These are phyloP conservation scores for Lathamus discolor DNA, from an alignment of 2,113 vertebrate genomes.

Conservation along the genomic window DNA sequence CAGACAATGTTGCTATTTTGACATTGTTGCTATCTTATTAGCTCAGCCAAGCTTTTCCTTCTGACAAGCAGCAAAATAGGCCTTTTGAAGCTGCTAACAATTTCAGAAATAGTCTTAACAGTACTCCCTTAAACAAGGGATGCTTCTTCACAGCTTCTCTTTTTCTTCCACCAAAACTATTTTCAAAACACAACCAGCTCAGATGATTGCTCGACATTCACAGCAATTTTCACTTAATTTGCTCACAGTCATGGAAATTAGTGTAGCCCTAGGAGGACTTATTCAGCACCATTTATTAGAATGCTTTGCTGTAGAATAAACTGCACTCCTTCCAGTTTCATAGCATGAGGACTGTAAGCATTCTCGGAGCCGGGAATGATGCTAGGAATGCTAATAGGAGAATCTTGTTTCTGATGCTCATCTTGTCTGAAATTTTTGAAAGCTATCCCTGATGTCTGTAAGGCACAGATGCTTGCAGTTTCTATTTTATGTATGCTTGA, in stretches of 20 bases:
- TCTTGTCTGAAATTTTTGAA: slow-evolving; percentile 30
- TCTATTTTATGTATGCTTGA: background rate
- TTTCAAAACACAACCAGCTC: slow-evolving; percentile 27
- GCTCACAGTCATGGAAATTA: background rate
- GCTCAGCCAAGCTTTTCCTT: background rate
- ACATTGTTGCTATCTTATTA: background rate
- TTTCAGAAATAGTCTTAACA: background rate
- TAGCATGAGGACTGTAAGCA: background rate
- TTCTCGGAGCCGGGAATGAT: background rate
- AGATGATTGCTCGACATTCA: slow-evolving; percentile 1
- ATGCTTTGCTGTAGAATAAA: background rate
- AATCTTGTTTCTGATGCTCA: slow-evolving; percentile 5
- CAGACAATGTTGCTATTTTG: background rate
- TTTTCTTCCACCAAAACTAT: slow-evolving; percentile 1
- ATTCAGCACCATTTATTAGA: slow-evolving; percentile 21
- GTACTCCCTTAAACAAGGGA: background rate
- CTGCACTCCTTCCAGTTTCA: background rate
- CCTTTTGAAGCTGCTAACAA: background rate
- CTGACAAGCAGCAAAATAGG: background rate
- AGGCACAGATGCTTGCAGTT: background rate
- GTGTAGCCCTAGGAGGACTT: background rate
- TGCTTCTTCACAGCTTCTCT: background rate
- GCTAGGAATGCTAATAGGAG: slow-evolving; percentile 34
- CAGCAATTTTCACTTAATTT: slow-evolving; percentile 52
- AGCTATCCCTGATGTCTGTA: background rate